A percentile compares a stretch with the other conserved stretches of the same genome.
These are phyloP conservation scores for Microtus ochrogaster DNA, from an alignment of 2,113 vertebrate genomes.

Conservation along the genomic window DNA sequence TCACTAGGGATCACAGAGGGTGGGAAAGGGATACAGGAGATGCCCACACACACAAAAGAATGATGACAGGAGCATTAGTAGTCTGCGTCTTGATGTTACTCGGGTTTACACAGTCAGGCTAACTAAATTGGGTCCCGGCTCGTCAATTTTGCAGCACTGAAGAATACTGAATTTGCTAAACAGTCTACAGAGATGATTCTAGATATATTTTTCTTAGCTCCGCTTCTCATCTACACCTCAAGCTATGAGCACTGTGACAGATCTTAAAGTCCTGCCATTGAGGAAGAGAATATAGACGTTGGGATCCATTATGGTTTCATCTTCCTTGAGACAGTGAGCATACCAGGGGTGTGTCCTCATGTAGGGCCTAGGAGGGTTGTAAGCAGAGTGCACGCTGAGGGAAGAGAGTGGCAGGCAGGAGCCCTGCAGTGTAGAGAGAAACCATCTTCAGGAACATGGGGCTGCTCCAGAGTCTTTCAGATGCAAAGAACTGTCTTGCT, in stretches of 20 bases:
- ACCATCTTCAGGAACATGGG: too few relatives aligned
- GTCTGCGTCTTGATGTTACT: fast-evolving
- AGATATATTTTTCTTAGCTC: not conserved
- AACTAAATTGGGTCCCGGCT: fast-evolving
- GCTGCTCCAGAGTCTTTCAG: not conserved
- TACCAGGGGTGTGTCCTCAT: not conserved
- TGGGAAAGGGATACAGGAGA: not conserved
- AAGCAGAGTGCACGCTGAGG: not conserved
- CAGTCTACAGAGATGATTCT: not conserved
- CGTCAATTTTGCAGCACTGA: not conserved
- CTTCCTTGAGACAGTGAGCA: not conserved
- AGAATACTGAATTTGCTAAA: fast-evolving
- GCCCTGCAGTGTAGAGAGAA: not conserved
- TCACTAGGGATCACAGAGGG: not conserved
- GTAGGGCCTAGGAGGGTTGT: not conserved
- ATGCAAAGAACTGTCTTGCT: not conserved
- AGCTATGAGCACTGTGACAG: fast-evolving
- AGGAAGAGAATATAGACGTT: not conserved
- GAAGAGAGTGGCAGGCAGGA: fast-evolving
- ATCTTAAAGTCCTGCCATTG: not conserved
- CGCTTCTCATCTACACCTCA: fast-evolving
- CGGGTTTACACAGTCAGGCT: fast-evolving
- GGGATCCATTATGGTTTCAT: fast-evolving
- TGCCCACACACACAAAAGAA: not conserved
- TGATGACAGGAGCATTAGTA: not conserved